These are phyloP conservation scores for Symphodus melops DNA, from an alignment of 2,113 vertebrate species.

Conservation along the genomic window DNA sequence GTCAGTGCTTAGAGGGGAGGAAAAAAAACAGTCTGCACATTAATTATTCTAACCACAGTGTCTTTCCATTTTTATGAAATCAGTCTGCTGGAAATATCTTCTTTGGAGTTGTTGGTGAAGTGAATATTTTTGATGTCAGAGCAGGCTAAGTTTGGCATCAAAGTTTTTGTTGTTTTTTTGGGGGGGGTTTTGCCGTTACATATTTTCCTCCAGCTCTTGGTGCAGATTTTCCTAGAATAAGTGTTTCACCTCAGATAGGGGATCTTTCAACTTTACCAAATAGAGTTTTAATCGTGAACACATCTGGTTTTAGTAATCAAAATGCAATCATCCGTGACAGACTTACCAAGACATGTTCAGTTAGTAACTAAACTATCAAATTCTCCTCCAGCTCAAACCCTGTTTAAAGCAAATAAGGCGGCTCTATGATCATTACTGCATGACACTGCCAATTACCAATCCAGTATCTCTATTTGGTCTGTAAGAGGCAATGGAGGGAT, in stretches of 20 bases:
- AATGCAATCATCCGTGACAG: not conserved
- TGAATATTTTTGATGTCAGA: not conserved
- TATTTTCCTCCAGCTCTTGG: not conserved
- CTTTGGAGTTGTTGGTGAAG: not conserved
- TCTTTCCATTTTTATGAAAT: not conserved
- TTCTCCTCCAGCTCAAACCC: constrained; percentile 24
- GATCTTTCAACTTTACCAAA: not conserved
- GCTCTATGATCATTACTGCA: constrained; percentile 55
- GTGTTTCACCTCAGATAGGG: not conserved
- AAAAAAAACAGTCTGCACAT: not conserved
- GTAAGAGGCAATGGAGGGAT: constrained; percentile 67
- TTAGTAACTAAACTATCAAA: constrained; percentile 36
- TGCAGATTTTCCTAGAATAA: not conserved
- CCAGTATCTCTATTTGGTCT: constrained; percentile 55
- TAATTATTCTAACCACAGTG: not conserved
- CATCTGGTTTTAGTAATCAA: too few relatives aligned
- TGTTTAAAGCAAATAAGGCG: constrained; percentile 46
- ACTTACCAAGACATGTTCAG: not conserved
- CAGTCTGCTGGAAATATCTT: not conserved
- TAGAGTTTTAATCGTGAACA: not conserved
- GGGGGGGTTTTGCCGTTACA: not conserved
- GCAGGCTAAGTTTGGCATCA: not conserved
- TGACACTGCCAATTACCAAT: constrained; percentile 61
- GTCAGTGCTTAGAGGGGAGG: not conserved
- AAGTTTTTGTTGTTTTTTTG: not conserved